Evolutionary conservation across 2,113 vertebrate species (phyloP), one percentile per base, ranked within the genome.

Genomic region (Albula goreensis): DNA sequence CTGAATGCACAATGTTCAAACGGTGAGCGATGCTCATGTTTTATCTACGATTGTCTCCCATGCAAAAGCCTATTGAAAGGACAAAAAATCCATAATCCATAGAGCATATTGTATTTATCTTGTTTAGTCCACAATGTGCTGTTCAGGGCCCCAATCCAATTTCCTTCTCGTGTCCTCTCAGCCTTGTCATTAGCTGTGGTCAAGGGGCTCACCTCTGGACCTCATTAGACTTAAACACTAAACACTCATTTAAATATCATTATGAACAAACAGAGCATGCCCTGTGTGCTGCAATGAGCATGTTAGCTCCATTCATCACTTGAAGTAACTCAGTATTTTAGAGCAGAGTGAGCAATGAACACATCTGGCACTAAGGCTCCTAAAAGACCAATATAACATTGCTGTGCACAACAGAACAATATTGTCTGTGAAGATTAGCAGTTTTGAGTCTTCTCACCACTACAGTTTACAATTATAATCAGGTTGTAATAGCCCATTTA

Each of bases 191-290:
- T 86, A 86, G 81, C 22, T 82, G 82, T 87, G 82, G 52, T 87
- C 66, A 77, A 83, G 50, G 41, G 84, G 50, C 50, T 82, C 31
- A 87, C 81, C 66, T 78, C 78, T 86, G 80, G 85, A 86, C 84
- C 83, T 88, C 74, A 86, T 86, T 88, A 86, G 83, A 60, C 74
- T 78, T 81, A 78, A 84, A 70, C 50, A 57, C 89, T 78, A 88
- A 86, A 90, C 83, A 90, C 80, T 86, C 19, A 63, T 83, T 89
- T 70, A 86, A 84, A 86, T 78, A 74, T 86, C 63, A 85, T 89
- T 77, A 86, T 51, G 49, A 79, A 82, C 83, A 80, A 83, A 74
- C 86, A 87, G 77, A 85, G 85, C 51, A 52, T 82, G 81, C 81
- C 84, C 87, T 83, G 77, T 81, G 82, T 81, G 81, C 50, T 81